Percentiles rank a stretch among this genome's conserved stretches.
These are phyloP conservation scores for Cotesia congregata DNA, from an alignment of 2,888 invertebrate species.

Conservation along the genomic window DNA sequence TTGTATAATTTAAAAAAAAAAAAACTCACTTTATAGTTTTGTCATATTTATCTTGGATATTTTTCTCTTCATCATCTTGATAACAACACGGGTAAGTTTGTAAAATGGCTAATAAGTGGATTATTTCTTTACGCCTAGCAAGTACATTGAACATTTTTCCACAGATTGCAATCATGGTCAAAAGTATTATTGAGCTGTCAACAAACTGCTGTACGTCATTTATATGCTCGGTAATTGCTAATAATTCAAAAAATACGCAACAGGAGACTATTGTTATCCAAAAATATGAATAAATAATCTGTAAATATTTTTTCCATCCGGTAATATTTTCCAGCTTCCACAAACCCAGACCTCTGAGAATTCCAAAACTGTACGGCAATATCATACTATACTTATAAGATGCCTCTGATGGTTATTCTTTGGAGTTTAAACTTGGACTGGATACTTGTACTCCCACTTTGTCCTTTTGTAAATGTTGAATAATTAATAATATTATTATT, in stretches of 20 bases:
- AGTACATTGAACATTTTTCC: constrained; percentile 17
- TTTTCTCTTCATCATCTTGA: background rate
- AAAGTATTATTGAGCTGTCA: constrained; percentile 16
- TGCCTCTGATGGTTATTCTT: background rate
- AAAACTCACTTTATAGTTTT: constrained; percentile 16
- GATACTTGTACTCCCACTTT: background rate
- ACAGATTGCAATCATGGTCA: constrained; percentile 20
- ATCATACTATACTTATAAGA: background rate
- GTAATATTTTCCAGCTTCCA: constrained; percentile 8
- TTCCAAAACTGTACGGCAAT: constrained; percentile 7
- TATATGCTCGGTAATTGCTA: background rate
- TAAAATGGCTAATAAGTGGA: constrained; percentile 10
- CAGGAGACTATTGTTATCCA: constrained; percentile 6
- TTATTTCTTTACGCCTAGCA: constrained; percentile 9
- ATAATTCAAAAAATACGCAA: background rate
- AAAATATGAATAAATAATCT: constrained; percentile 21
- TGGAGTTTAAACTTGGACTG: background rate
- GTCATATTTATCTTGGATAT: constrained; percentile 20
- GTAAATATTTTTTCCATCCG: constrained; percentile 10
- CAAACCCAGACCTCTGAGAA: constrained; percentile 20
- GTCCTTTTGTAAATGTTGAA: background rate
- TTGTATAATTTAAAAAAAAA: background rate
- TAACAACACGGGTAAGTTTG: constrained; percentile 12
- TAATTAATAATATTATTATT: background rate
- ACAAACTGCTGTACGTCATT: constrained; percentile 12